These are phyloP conservation scores for Dyspetes luteomarginatus DNA, from an alignment of 2,888 invertebrate species.

Conservation along the genomic window DNA sequence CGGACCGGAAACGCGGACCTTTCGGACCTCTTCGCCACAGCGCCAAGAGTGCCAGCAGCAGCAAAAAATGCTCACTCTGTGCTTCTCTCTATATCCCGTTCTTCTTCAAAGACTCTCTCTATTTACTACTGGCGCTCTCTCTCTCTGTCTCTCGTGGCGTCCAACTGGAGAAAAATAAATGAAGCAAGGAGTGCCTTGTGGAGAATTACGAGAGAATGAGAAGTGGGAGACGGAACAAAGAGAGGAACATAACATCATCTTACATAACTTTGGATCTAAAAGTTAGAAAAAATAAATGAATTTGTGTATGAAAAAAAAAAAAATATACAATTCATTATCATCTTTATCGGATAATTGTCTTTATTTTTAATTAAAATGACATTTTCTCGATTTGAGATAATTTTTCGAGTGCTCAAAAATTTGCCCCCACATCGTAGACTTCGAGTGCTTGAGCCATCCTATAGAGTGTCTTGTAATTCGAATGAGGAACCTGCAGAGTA, in stretches of 20 bases:
- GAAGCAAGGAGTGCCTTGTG: not conserved
- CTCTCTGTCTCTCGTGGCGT: constrained; percentile 51
- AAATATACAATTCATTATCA: not conserved
- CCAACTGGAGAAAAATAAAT: not conserved
- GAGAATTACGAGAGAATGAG: not conserved
- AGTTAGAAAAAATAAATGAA: too few species aligned
- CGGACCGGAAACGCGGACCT: constrained; percentile 82
- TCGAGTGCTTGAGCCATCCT: not conserved
- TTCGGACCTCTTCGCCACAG: constrained; percentile 75
- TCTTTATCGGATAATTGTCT: not conserved
- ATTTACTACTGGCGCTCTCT: constrained; percentile 53
- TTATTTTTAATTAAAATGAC: too few species aligned
- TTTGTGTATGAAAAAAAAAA: too few species aligned
- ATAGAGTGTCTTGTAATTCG: constrained; percentile 40
- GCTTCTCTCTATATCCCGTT: constrained; percentile 16
- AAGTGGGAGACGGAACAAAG: not conserved
- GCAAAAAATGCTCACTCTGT: constrained; percentile 1
- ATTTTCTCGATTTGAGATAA: not conserved
- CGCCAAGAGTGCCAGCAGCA: constrained; percentile 50
- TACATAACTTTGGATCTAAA: too few species aligned
- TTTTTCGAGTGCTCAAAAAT: not conserved
- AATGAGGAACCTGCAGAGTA: constrained; percentile 49
- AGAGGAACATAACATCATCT: not conserved
- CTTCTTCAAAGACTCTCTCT: constrained; percentile 37
- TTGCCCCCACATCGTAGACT: too few species aligned